Percentiles rank a stretch among this genome's conserved stretches.
These are phyloP conservation scores for Galaxias olidus DNA, from an alignment of 2,797 vertebrate genomes.

Conservation along the genomic window DNA sequence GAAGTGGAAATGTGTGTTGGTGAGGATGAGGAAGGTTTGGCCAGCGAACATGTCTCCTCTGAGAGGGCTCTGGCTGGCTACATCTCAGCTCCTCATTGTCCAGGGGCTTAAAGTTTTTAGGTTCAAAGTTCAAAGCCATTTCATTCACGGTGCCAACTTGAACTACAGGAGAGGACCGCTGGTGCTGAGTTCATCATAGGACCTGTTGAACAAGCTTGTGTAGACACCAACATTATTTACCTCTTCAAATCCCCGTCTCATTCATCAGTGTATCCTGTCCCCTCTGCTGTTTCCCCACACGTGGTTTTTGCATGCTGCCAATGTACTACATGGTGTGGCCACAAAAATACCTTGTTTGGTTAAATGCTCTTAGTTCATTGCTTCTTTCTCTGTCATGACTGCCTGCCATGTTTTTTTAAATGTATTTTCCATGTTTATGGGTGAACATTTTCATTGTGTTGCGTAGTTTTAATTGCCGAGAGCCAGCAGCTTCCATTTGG, in stretches of 20 bases:
- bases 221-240: neutral
- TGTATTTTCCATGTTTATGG: constrained; percentile 41
- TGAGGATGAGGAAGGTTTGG: neutral
- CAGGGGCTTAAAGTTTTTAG: no score
- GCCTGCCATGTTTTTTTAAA: constrained; percentile 43
- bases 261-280: constrained; percentile 4
- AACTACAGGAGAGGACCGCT: no score
- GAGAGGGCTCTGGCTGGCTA: neutral
- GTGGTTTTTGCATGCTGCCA: constrained; percentile 5
- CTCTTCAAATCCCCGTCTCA: neutral
- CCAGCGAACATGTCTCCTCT: neutral
- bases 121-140: no score
- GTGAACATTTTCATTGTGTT: constrained; percentile 43
- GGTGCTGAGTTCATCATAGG: no score
- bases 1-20: constrained; percentile 5
- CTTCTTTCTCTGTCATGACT: constrained; percentile 13
- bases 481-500: constrained; percentile 42
- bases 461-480: constrained; percentile 53
- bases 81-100: no score
- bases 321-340: constrained; percentile 34
- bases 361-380: constrained; percentile 48
- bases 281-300: constrained; percentile 10
- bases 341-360: constrained; percentile 49
- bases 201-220: no score
- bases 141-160: no score